These are phyloP conservation scores for Sphinx pinastri DNA, from an alignment of 2,888 invertebrate genomes.

Conservation along the genomic window DNA sequence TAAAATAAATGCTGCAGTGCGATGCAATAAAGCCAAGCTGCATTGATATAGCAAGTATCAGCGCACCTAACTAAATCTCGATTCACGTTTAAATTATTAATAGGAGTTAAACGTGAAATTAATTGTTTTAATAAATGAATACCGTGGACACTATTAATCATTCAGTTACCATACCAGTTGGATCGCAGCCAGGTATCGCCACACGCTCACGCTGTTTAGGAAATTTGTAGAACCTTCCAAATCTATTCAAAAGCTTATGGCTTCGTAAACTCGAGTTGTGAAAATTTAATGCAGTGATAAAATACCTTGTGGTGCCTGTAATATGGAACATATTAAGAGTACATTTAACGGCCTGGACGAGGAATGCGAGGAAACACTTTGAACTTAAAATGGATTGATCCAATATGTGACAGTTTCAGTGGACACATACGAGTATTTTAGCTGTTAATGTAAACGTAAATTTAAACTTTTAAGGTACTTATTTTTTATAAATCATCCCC, in stretches of 20 bases:
- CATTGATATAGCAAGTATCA: too few species aligned
- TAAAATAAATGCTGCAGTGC: too few species aligned
- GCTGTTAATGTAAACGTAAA: too few species aligned
- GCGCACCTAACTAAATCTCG: not conserved
- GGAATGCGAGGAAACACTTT: too few species aligned
- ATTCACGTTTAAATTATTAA: not conserved
- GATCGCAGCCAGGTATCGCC: slow-evolving; percentile 54
- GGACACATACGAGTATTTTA: too few species aligned
- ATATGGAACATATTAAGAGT: not conserved
- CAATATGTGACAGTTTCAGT: too few species aligned
- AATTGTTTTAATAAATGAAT: not conserved
- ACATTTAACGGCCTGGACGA: too few species aligned
- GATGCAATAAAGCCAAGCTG: too few species aligned
- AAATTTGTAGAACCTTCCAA: slow-evolving; percentile 47
- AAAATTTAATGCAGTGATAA: slow-evolving; percentile 27
- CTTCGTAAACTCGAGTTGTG: slow-evolving; percentile 41
- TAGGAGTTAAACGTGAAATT: not conserved
- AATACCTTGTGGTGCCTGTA: not conserved
- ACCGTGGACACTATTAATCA: slow-evolving; percentile 54
- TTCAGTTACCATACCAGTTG: slow-evolving; percentile 57
- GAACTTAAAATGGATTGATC: too few species aligned
- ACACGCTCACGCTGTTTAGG: slow-evolving; percentile 45
- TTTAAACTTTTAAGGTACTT: too few species aligned
- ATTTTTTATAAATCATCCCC: too few species aligned
- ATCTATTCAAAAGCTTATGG: slow-evolving; percentile 51